Evolutionary conservation across 2,113 vertebrate species (phyloP), one percentile per base, ranked within the genome.

Genomic region (Chaetodon auriga): DNA sequence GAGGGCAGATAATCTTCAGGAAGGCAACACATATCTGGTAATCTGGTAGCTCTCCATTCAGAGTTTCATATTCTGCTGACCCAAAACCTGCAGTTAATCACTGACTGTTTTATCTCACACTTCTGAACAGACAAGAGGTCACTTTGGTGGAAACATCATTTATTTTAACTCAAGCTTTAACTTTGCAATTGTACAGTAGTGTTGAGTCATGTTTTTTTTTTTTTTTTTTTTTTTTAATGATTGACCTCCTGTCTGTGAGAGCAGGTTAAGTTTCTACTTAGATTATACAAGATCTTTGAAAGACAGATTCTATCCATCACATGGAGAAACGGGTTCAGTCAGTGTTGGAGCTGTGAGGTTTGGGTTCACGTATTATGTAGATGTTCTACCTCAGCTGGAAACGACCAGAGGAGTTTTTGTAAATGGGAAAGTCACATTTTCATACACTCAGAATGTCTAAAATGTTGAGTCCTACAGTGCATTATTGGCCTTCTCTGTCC

Each of bases 71-170:
- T 46, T 70, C 2, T 35, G 13, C 19, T 43, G 30, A 55, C 38
- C 5, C 49, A 58, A 45, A 82, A 73, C n/a, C 43, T 78, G 7
- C 64, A 49, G 55, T 71, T 76, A 75, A 55, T 76, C 43, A 71
- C 72, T 66, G 23, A 76, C 78, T 41, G 23, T 60, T 51, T 69
- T 41, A 18, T 54, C 8, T 53, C 36, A n/a, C 21, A 16, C 21
- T 38, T 62, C 41, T 62, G 16, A 38, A 63, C 51, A 60, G 35
- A 63, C 1, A 41, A 21, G 3, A 60, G 19, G 16, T 16, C 36
- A 53, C 48, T 14, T 41, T 55, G 15, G 49, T 80, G 41, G 35
- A 46, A 78, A 75, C 2, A 12, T 18, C 0, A 38, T 82, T 12
- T 68, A 73, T 80, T 72, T 73, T n/a, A 76, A 49, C 53, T 57